Evolutionary conservation across 2,888 invertebrate species (phyloP), one percentile per base, ranked within the genome.

Genomic region (Andrena bucephala): DNA sequence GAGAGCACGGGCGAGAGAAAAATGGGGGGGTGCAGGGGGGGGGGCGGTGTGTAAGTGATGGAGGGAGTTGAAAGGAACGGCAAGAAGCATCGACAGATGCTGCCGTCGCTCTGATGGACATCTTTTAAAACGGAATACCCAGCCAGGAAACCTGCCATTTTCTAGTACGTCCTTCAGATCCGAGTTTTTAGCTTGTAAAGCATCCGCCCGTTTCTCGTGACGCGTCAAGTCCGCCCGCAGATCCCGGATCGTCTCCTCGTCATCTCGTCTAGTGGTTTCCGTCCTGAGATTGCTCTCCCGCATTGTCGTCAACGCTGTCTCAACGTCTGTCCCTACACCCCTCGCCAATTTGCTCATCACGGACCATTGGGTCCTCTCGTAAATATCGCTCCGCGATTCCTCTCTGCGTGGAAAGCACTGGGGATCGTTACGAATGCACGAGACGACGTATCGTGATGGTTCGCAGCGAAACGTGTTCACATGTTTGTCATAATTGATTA

Each of bases 281-380:
- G 72, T 52, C 65, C 70, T 82, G 75, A 63, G 60, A 79, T 79
- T 80, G 69, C 63, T 83, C 74, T 79, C 82, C 60, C 68, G 76
- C 70, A 76, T 84, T 52, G 68, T 70, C 20, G 54, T 60, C 31
- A 89, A 59, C 60, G 84, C 76, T 54, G 74, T 78, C 63, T 71
- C 79, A 50, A 89, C 80, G 62, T 89, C 89, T 67, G 65, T 48
- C 8, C 71, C 83, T 71, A 89, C 86, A 52, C 81, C 85, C 52
- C 72, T 81, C 69, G 86, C 62, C 77, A 90, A 54, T 76, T 81
- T 84, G 76, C 77, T 88, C 88, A 91, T 89, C 74, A 86, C 90
- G 70, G 88, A 52, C 91, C 90, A 90, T 86, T 91, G 89, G 81
- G 85, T 90, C 31, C 75, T 79, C 70, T 83, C 87, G 83, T 87